Percentiles rank a stretch among this genome's conserved stretches.
Evolutionary conservation across 2,888 invertebrate genomes (phyloP).

Genomic region (Idaea aversata): DNA sequence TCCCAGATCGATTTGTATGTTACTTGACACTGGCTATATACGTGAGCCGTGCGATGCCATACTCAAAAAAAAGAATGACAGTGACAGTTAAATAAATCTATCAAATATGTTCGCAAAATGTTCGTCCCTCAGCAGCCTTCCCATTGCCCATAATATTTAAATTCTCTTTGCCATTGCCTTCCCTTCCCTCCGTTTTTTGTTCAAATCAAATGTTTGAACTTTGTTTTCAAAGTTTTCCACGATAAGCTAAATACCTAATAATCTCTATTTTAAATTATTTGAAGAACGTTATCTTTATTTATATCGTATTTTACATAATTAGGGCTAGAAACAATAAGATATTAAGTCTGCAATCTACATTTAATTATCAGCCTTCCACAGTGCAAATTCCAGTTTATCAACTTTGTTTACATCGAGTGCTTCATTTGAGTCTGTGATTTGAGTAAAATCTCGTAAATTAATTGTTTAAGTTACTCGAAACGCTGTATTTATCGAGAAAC

Average conservation of each 20-base stretch:
- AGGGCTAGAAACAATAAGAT: not conserved
- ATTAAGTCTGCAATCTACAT: not conserved
- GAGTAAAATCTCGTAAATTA: not conserved
- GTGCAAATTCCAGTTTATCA: slow-evolving; percentile 2
- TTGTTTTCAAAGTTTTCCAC: not conserved
- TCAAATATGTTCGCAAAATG: no score
- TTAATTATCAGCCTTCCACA: not conserved
- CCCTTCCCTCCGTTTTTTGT: no score
- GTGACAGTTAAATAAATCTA: not conserved
- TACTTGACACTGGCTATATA: not conserved
- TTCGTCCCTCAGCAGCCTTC: not conserved
- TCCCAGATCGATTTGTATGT: no score
- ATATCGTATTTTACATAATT: not conserved
- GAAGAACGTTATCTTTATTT: no score
- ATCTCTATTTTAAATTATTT: no score
- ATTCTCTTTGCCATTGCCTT: no score
- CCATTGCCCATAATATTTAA: no score
- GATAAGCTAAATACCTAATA: not conserved
- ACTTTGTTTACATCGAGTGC: not conserved
- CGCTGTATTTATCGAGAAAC: not conserved
- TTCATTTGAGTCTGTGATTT: not conserved
- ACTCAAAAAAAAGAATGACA: not conserved
- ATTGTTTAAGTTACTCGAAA: not conserved
- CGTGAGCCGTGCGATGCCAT: not conserved
- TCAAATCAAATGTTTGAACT: not conserved